These are phyloP conservation scores for Lithophane socia DNA, from an alignment of 2,888 invertebrate genomes.

Conservation along the genomic window DNA sequence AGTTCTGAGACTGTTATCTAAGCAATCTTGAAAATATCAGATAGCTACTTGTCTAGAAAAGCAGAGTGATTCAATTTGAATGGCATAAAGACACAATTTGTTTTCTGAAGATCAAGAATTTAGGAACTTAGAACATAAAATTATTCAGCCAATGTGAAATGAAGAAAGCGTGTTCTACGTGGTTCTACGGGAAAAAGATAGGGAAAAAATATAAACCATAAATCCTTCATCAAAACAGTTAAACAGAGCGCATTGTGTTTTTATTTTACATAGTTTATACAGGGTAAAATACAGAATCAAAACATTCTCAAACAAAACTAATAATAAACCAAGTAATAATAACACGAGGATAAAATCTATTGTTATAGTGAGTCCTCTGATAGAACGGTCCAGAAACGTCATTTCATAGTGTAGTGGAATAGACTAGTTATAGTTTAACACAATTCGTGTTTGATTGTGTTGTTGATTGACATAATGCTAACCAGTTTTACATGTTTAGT, in stretches of 20 bases:
- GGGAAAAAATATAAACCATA: neutral
- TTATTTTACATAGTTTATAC: neutral
- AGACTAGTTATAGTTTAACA: conserved; percentile 1
- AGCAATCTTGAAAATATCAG: neutral
- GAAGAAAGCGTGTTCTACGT: neutral
- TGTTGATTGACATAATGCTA: conserved; percentile 49
- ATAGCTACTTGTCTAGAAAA: neutral
- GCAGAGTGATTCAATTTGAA: neutral
- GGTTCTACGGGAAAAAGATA: neutral
- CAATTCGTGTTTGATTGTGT: conserved; percentile 35
- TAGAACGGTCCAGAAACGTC: conserved; percentile 43
- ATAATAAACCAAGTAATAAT: conserved; percentile 35
- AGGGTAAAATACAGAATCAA: conserved; percentile 34
- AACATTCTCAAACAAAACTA: conserved; percentile 30
- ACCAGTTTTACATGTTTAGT: conserved; percentile 44
- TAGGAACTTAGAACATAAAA: neutral
- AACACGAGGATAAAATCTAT: conserved; percentile 50
- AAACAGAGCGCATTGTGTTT: neutral
- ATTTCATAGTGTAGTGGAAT: conserved; percentile 3
- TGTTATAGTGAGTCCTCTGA: conserved; percentile 28
- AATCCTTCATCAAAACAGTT: neutral
- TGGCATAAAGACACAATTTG: neutral
- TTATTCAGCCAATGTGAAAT: neutral
- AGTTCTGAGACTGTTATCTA: neutral
- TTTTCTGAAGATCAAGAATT: neutral